phyloP scores from a whole-genome alignment of 2,888 invertebrate genomes.

The Apeira syringaria region DNA sequence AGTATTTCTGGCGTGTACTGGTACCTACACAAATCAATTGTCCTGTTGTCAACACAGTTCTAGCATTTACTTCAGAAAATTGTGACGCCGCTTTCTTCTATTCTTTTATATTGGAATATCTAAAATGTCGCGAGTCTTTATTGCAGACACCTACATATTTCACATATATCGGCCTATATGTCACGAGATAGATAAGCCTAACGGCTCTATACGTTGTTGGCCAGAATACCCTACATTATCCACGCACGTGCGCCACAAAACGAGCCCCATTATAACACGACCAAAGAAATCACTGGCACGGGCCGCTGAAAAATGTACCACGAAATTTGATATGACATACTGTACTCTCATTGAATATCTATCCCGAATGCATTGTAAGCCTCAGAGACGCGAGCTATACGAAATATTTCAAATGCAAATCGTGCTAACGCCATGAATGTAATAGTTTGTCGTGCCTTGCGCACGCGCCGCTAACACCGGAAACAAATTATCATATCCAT shows the following conservation, averaged over 20 bases:
- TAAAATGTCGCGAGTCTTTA: slow-evolving; percentile 4
- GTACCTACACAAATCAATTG: too few species aligned
- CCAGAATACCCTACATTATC: slow-evolving; percentile 54
- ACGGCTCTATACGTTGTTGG: slow-evolving; percentile 35
- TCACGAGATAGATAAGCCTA: slow-evolving; percentile 43
- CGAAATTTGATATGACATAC: slow-evolving; percentile 78
- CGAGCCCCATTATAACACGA: slow-evolving; percentile 63
- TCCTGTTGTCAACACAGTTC: too few species aligned
- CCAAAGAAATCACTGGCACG: slow-evolving; percentile 67
- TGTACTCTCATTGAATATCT: slow-evolving; percentile 62
- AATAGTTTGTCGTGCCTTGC: slow-evolving; percentile 79
- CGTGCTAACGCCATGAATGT: slow-evolving; percentile 81
- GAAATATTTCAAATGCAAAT: slow-evolving; percentile 83
- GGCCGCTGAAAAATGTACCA: slow-evolving; percentile 78
- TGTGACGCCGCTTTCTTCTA: slow-evolving; percentile 8
- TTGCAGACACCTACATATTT: slow-evolving; percentile 16
- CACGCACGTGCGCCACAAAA: slow-evolving; percentile 75
- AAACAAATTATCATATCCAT: slow-evolving; percentile 84
- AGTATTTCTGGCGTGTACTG: background rate
- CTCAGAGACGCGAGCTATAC: slow-evolving; percentile 70
- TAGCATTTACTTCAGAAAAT: too few species aligned
- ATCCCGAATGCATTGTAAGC: slow-evolving; percentile 65
- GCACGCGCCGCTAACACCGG: slow-evolving; percentile 80
- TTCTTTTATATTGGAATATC: slow-evolving; percentile 4
- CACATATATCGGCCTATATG: slow-evolving; percentile 21